Percentiles rank a stretch among this genome's conserved stretches.
Conservation (phyloP, 2,113 vertebrate species). For the Marmota flaviventris region DNA sequence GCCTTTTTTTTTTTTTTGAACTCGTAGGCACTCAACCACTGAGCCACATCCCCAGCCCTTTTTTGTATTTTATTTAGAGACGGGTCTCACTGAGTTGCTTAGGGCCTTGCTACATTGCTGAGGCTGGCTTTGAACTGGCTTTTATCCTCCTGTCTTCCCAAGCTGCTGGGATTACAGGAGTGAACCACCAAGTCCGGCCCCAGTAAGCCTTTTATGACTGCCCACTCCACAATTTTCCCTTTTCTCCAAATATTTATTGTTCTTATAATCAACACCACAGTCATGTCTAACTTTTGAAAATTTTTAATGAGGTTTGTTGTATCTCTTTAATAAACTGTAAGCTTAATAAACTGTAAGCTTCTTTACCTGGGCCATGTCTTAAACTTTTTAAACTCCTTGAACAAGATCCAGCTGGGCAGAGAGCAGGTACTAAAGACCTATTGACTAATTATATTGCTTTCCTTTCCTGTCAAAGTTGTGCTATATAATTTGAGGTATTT, state of each 20-base stretch:
- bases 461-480: neutral
- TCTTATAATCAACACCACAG: neutral
- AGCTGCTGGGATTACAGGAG: too few relatives aligned
- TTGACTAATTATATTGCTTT: neutral
- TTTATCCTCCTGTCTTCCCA: too few relatives aligned
- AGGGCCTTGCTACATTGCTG: too few relatives aligned
- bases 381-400: neutral
- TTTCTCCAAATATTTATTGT: neutral
- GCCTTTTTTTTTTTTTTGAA: too few relatives aligned
- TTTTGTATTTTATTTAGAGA: too few relatives aligned
- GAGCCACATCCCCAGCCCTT: too few relatives aligned
- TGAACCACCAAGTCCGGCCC: too few relatives aligned
- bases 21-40: too few relatives aligned
- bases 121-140: too few relatives aligned
- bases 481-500: neutral
- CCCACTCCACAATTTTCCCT: accelerated
- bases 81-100: too few relatives aligned
- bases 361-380: neutral
- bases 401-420: neutral
- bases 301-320: neutral
- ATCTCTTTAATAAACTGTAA: neutral
- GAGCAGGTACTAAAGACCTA: neutral
- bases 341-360: neutral
- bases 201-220: neutral
- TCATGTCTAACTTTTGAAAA: neutral